Percentiles rank a stretch among this genome's conserved stretches.
phyloP scores from a whole-genome alignment of 2,113 vertebrate genomes.

The Cranoglanis bouderius region DNA sequence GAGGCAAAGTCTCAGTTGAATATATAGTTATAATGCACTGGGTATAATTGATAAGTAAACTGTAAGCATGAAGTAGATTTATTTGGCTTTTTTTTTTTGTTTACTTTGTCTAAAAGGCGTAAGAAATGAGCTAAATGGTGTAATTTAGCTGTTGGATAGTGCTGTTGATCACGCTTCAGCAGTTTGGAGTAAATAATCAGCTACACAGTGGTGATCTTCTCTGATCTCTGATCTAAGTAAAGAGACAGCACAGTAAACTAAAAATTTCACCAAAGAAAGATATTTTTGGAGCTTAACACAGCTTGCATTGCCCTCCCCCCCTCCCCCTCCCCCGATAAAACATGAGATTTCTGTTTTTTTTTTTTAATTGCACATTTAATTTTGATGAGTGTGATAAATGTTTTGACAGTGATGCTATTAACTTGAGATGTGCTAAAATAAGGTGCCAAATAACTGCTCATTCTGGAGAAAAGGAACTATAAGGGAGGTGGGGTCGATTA shows the following conservation, averaged over 20 bases:
- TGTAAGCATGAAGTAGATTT: not conserved
- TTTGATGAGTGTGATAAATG: not conserved
- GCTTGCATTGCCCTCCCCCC: no score
- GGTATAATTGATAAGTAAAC: not conserved
- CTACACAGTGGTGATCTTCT: not conserved
- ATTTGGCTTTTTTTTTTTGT: not conserved
- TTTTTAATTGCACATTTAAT: not conserved
- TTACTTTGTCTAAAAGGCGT: conserved; percentile 6
- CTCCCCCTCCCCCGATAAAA: no score
- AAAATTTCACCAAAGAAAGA: not conserved
- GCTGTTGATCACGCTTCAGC: not conserved
- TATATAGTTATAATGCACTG: not conserved
- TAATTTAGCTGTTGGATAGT: conserved; percentile 6
- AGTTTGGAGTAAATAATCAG: conserved; percentile 3
- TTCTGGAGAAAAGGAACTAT: no score
- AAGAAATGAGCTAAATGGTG: not conserved
- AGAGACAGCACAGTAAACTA: not conserved
- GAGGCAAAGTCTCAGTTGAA: not conserved
- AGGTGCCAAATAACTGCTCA: no score
- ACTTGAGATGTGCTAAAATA: not conserved
- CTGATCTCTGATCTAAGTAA: not conserved
- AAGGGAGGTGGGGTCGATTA: no score
- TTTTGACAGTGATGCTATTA: not conserved
- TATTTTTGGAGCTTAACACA: not conserved
- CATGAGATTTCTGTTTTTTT: not conserved